phyloP scores from a whole-genome alignment of 1,140 invertebrate species.

The Battus philenor region DNA sequence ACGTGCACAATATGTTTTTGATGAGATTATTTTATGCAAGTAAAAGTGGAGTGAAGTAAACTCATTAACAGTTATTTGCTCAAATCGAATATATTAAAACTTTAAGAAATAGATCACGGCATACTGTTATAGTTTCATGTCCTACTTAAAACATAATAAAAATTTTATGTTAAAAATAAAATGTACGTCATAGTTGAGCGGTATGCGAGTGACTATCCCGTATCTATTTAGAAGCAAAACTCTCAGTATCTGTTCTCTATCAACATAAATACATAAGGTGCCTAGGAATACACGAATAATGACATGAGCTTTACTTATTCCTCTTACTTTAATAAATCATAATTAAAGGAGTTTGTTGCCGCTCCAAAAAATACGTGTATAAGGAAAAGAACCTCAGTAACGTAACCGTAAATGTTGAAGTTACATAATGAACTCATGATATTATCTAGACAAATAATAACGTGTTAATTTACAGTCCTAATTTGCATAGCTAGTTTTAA shows the following conservation, averaged over 20 bases:
- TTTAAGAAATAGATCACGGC: neutral
- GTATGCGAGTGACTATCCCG: slow-evolving; percentile 13
- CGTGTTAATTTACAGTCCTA: too few species aligned
- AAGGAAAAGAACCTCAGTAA: too few species aligned
- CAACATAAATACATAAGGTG: slow-evolving; percentile 13
- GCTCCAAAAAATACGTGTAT: too few species aligned
- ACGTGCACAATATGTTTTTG: neutral
- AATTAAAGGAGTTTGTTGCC: too few species aligned
- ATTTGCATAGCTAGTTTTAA: too few species aligned
- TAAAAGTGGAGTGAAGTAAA: neutral
- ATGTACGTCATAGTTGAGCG: slow-evolving; percentile 12
- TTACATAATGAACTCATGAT: too few species aligned
- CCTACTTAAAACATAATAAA: slow-evolving; percentile 15
- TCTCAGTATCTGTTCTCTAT: slow-evolving; percentile 8
- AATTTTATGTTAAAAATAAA: slow-evolving; percentile 17
- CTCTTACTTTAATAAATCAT: too few species aligned
- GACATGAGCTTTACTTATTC: too few species aligned
- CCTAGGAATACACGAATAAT: too few species aligned
- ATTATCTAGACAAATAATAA: too few species aligned
- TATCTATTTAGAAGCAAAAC: slow-evolving; percentile 7
- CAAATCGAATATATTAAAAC: neutral
- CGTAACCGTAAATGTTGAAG: too few species aligned
- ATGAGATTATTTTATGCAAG: neutral
- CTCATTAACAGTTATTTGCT: too few species aligned
- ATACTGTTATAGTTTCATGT: slow-evolving; percentile 8